Base-by-base conservation (phyloP, 2,797 vertebrate genomes). In the Orientallactaga sibirica region DNA sequence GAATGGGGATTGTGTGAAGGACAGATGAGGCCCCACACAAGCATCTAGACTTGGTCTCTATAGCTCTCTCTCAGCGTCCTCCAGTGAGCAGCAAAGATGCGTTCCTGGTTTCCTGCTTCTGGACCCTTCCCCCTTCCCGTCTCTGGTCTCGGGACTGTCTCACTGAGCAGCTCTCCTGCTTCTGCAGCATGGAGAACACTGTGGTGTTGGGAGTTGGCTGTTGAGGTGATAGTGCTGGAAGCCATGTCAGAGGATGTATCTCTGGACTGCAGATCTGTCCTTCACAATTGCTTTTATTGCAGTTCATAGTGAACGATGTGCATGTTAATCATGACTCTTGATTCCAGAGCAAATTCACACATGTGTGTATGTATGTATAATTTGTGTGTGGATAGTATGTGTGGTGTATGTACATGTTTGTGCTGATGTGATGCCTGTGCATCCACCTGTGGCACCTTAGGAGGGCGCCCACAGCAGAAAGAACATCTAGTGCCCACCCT, bases 221-320 rank as follows among this genome's bases (percentile, higher is more conserved):
- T 61, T 15, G 33, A 37, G 19, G 64, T 7, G 64, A 55, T 33
- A 29, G 20, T 2, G 20, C 2, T 5, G 48, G 22, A 41, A 24
- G 12, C 29, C 52, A 29, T 61, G 55, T 61, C 25, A 20, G 33
- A 24, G 10, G 37, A 12, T 25, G 2, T 3, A 1, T 52, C 18
- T 78, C 55, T 33, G 22, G 48, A 58, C 3, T 5, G 11, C 55
- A 27, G 18, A 18, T 24, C 20, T 14, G 0, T 1, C 52, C 14
- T 2, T 70, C 7, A 1, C 0, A 0, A 20, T 66, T 14, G 78
- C 55, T 43, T 68, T 55, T 6, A 4, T 18, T 10, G 6, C 18
- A 0, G 15, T 85, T 8, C 7, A 8, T 11, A 7, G 20, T 11
- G 33, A 2, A 33, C 10, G 48, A 55, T 71, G 24, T 19, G 3